These are phyloP conservation scores for Clarias batrachus DNA, from an alignment of 2,113 vertebrate species.

Conservation along the genomic window DNA sequence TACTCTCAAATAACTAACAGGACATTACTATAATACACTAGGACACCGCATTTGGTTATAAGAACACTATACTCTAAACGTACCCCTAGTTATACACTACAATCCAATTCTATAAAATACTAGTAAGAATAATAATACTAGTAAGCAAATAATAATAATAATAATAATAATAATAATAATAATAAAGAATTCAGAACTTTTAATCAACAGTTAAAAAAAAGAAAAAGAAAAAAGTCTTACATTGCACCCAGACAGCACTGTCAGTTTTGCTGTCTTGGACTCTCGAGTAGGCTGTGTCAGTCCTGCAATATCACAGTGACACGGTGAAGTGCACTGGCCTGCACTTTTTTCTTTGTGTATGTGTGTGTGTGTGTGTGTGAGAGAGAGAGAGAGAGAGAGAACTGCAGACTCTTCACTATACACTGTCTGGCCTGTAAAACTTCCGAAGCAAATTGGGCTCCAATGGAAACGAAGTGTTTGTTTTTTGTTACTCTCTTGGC, in stretches of 20 bases:
- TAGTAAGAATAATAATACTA: no score
- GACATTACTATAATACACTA: no score
- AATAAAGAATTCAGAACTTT: no score
- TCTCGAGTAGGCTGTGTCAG: not conserved
- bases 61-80: no score
- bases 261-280: not conserved
- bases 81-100: no score
- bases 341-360: not conserved
- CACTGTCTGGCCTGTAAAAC: slow-evolving; percentile 37
- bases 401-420: slow-evolving; percentile 40
- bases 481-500: slow-evolving; percentile 17
- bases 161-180: no score
- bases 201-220: no score
- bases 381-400: not conserved
- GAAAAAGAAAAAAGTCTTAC: no score
- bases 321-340: not conserved
- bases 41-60: no score
- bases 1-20: no score
- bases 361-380: not conserved
- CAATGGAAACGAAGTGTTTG: slow-evolving; percentile 24
- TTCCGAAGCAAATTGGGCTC: slow-evolving; percentile 34
- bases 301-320: not conserved
- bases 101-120: no score
- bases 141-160: no score
- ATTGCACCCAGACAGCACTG: not conserved